Percentiles rank a stretch among this genome's conserved stretches.
phyloP scores from a whole-genome alignment of 2,888 invertebrate species.

The Scaptomyza polygonia region DNA sequence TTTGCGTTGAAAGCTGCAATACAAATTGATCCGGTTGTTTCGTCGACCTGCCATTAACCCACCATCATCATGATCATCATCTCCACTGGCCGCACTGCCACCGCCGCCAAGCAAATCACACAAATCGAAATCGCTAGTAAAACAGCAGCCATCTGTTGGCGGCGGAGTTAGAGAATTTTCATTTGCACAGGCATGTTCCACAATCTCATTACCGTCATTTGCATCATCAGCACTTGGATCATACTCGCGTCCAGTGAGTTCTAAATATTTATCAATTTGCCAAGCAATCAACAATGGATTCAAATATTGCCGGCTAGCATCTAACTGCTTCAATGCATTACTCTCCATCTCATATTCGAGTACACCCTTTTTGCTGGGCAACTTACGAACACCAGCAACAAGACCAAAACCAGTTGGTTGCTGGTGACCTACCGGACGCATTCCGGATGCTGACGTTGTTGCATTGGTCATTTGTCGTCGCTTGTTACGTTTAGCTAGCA shows the following conservation, averaged over 20 bases:
- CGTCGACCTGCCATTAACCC: constrained; percentile 27
- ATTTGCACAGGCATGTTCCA: background rate
- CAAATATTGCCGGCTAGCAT: constrained; percentile 63
- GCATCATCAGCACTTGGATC: constrained; percentile 56
- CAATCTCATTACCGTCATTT: background rate
- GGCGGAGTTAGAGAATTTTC: constrained; percentile 70
- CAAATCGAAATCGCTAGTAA: constrained; percentile 81
- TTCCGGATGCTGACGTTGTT: constrained; percentile 17
- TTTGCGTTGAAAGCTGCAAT: constrained; percentile 77
- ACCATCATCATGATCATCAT: constrained; percentile 66
- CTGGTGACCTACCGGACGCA: background rate
- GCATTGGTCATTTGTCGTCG: constrained; percentile 24
- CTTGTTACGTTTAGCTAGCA: constrained; percentile 53
- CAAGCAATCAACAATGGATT: constrained; percentile 76
- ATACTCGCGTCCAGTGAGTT: constrained; percentile 61
- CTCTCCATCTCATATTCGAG: constrained; percentile 81
- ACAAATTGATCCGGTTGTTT: constrained; percentile 61
- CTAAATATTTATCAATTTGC: constrained; percentile 82
- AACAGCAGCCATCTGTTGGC: constrained; percentile 76
- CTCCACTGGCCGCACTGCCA: constrained; percentile 53
- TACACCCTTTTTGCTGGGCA: constrained; percentile 79
- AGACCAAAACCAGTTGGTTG: constrained; percentile 28
- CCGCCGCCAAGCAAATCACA: constrained; percentile 75
- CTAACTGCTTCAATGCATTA: constrained; percentile 70
- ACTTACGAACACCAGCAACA: constrained; percentile 70